Conservation (phyloP, 2,888 invertebrate species). For the Tridacna crocea region DNA sequence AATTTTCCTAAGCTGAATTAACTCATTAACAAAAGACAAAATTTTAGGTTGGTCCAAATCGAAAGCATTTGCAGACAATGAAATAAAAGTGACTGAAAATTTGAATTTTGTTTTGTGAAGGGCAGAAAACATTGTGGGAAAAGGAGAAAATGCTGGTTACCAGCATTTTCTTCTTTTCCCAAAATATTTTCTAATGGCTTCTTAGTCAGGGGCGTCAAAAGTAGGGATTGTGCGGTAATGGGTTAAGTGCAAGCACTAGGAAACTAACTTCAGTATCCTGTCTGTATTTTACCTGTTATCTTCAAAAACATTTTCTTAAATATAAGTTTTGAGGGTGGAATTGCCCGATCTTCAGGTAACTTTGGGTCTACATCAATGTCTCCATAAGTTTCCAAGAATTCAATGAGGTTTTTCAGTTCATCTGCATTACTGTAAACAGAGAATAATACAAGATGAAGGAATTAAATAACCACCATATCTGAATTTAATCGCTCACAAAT, state of each 20-base stretch:
- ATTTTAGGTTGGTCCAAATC: no score
- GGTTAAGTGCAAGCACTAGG: no score
- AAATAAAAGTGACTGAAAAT: no score
- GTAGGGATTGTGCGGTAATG: background rate
- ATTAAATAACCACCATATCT: no score
- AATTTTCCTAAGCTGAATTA: no score
- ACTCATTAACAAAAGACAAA: no score
- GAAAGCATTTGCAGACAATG: no score
- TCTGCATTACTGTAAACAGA: slow-evolving; percentile 31
- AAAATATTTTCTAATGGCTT: background rate
- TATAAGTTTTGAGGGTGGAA: background rate
- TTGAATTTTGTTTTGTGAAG: no score
- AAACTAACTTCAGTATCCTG: no score
- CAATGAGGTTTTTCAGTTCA: slow-evolving; percentile 38
- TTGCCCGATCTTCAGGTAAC: background rate
- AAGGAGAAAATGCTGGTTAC: background rate
- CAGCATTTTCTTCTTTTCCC: slow-evolving; percentile 5
- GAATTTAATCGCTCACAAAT: background rate
- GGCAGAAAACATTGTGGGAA: no score
- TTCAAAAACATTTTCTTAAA: background rate
- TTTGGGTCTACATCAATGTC: slow-evolving; percentile 1
- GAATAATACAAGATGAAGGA: background rate
- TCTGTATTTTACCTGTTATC: slow-evolving; percentile 18
- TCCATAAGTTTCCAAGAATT: slow-evolving; percentile 28
- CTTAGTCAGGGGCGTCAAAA: background rate